A percentile compares a stretch with the other conserved stretches of the same genome.
These are phyloP conservation scores for Acrocera orbiculus DNA, from an alignment of 2,888 invertebrate species.

Conservation along the genomic window DNA sequence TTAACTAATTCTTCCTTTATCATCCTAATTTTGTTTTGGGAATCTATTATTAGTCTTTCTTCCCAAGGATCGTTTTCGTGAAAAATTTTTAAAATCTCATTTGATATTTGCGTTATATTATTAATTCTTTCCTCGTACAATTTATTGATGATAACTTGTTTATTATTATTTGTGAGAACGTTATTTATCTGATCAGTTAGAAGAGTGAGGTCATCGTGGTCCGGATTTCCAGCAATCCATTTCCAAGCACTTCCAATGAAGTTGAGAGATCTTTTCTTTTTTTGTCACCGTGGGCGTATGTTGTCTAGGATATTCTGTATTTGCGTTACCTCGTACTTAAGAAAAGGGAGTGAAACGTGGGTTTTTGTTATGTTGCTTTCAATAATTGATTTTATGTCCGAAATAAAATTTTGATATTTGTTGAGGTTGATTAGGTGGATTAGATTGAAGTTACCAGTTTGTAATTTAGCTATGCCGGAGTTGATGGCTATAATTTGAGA, in stretches of 20 bases:
- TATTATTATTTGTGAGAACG: no score
- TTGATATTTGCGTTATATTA: slow-evolving; percentile 3
- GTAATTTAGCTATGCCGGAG: slow-evolving; percentile 1
- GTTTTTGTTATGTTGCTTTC: neutral
- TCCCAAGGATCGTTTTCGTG: neutral
- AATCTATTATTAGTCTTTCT: neutral
- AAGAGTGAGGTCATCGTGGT: slow-evolving; percentile 1
- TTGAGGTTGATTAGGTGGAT: neutral
- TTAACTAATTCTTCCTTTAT: slow-evolving; percentile 9
- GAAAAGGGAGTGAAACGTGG: neutral
- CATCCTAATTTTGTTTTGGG: slow-evolving; percentile 6
- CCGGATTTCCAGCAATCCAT: slow-evolving; percentile 4
- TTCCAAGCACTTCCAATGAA: slow-evolving; percentile 4
- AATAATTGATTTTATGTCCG: neutral
- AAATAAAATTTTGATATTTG: neutral
- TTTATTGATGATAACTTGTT: slow-evolving; percentile 5
- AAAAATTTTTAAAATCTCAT: slow-evolving; percentile 1
- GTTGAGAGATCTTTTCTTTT: slow-evolving; percentile 1
- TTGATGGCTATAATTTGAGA: slow-evolving; percentile 1
- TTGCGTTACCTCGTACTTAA: neutral
- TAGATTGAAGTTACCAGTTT: slow-evolving; percentile 1
- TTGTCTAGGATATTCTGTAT: neutral
- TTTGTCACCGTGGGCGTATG: neutral
- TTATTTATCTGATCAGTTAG: slow-evolving; percentile 4
- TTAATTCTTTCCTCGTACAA: slow-evolving; percentile 5